Conservation (phyloP, 2,797 vertebrate species). For the Neopelma chrysocephalum region DNA sequence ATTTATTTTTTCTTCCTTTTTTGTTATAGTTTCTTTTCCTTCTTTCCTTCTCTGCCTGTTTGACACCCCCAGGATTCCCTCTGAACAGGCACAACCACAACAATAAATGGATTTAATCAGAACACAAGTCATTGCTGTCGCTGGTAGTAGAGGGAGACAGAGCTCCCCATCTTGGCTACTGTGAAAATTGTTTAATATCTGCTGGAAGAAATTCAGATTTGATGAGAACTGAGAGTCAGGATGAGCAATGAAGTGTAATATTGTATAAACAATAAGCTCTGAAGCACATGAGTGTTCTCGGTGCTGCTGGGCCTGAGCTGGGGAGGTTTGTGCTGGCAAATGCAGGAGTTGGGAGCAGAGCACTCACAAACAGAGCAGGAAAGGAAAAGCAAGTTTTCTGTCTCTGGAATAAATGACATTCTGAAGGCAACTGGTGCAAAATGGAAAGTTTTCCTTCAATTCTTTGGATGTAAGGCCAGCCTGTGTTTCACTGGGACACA, state of each 20-base stretch:
- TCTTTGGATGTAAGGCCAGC: too few relatives aligned
- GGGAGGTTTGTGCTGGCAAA: neutral
- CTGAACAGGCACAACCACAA: too few relatives aligned
- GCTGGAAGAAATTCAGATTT: neutral
- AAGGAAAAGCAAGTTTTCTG: neutral
- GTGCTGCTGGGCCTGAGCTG: neutral
- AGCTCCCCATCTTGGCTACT: neutral
- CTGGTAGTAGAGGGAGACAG: neutral
- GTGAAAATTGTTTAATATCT: neutral
- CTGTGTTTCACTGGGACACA: too few relatives aligned
- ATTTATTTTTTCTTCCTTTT: neutral
- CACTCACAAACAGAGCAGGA: neutral
- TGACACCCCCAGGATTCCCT: neutral
- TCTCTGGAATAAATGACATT: neutral
- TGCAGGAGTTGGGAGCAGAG: neutral
- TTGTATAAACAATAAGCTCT: neutral
- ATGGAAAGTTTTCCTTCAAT: too few relatives aligned
- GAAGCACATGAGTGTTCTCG: neutral
- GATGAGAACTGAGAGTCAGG: neutral
- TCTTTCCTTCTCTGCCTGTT: neutral
- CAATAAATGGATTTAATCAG: neutral
- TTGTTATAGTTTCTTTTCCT: neutral
- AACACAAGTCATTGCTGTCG: neutral
- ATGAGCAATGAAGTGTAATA: neutral
- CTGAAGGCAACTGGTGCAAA: too few relatives aligned